Conservation (phyloP, 1,140 invertebrate species). For the Drosophila repleta region DNA sequence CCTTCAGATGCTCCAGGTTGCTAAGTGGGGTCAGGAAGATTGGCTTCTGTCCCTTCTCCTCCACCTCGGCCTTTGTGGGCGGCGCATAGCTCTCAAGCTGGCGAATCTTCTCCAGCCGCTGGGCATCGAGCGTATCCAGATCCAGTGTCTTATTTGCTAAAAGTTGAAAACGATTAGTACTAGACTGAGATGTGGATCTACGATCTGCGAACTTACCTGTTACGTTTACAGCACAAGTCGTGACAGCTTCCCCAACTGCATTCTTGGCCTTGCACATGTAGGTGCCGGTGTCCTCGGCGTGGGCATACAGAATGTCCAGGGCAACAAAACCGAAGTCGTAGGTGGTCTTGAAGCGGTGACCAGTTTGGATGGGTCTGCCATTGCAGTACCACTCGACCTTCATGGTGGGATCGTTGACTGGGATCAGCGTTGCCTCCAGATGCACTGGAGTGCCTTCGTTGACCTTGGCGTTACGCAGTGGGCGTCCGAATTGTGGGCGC, state of each 20-base stretch:
- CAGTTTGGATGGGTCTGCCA: conserved; percentile 94
- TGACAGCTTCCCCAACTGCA: conserved; percentile 95
- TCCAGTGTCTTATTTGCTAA: conserved; percentile 92
- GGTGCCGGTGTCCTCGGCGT: conserved; percentile 96
- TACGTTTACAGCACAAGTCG: conserved; percentile 93
- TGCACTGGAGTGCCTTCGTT: conserved; percentile 96
- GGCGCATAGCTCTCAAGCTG: conserved; percentile 93
- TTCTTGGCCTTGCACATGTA: conserved; percentile 98
- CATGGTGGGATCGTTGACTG: conserved; percentile 97
- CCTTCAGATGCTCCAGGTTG: conserved; percentile 93
- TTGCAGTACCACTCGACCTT: conserved; percentile 98
- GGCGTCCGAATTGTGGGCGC: conserved; percentile 94
- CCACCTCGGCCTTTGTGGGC: conserved; percentile 90
- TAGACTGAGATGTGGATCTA: not conserved
- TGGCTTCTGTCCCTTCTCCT: conserved; percentile 91
- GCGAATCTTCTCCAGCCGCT: conserved; percentile 94
- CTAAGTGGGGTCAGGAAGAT: conserved; percentile 94
- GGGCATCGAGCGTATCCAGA: conserved; percentile 94
- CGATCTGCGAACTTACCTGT: conserved; percentile 87
- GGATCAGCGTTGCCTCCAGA: conserved; percentile 97
- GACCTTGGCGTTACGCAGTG: conserved; percentile 93
- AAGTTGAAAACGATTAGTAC: conserved; percentile 58
- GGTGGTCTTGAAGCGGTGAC: conserved; percentile 95
- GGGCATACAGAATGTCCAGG: conserved; percentile 97
- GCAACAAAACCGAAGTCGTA: conserved; percentile 98